phyloP scores from a whole-genome alignment of 2,113 vertebrate genomes.

The Dermatemys mawii region DNA sequence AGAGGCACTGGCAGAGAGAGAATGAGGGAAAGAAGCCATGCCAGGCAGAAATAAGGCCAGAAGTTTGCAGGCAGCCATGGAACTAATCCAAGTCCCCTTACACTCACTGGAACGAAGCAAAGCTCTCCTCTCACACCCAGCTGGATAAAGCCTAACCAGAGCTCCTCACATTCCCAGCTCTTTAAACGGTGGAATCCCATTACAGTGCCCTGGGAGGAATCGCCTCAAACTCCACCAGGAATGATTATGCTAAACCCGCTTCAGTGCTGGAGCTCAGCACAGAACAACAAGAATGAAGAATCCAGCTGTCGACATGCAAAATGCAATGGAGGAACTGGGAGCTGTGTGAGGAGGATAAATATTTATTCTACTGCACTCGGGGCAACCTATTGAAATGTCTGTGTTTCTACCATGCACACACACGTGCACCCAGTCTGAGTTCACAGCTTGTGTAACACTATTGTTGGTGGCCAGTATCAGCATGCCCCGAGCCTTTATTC shows the following conservation, averaged over 20 bases:
- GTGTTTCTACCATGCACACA: too few relatives aligned
- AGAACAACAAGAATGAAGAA: background rate
- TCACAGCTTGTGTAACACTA: background rate
- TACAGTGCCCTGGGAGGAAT: accelerated
- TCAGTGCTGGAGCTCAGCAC: background rate
- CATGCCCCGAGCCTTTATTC: background rate
- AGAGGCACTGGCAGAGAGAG: background rate
- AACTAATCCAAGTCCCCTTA: background rate
- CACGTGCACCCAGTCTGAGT: accelerated
- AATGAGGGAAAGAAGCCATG: background rate
- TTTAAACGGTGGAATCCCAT: background rate
- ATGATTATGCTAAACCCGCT: background rate
- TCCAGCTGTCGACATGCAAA: background rate
- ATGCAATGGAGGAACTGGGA: background rate
- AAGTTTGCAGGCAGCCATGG: background rate
- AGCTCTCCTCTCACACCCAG: background rate
- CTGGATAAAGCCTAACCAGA: accelerated
- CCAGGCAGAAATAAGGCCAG: background rate
- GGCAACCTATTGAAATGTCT: too few relatives aligned
- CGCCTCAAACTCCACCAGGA: accelerated
- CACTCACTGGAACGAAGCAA: background rate
- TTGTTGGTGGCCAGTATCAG: background rate
- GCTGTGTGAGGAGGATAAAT: accelerated
- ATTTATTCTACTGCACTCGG: accelerated
- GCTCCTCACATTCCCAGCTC: background rate